Percentiles rank a stretch among this genome's conserved stretches.
These are phyloP conservation scores for Amblyjoppa fuscipennis DNA, from an alignment of 2,888 invertebrate species.

Conservation along the genomic window DNA sequence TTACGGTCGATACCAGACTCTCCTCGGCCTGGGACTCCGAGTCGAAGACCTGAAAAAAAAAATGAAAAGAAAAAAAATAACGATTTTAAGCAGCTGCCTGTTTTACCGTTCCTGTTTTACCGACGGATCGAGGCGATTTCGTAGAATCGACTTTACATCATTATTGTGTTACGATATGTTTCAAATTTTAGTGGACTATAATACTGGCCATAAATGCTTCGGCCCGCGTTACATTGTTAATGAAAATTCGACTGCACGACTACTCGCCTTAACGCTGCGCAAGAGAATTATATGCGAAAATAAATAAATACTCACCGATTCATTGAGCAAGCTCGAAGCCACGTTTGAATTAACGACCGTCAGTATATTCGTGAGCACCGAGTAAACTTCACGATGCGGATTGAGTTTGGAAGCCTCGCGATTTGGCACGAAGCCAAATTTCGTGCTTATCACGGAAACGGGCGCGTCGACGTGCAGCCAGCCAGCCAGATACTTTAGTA, in stretches of 20 bases:
- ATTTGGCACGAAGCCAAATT: constrained; percentile 82
- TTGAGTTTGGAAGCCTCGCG: constrained; percentile 79
- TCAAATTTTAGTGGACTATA: too few relatives aligned
- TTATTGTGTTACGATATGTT: too few relatives aligned
- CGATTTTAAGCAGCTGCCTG: neutral
- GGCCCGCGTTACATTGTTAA: too few relatives aligned
- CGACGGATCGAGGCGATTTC: too few relatives aligned
- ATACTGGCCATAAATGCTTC: too few relatives aligned
- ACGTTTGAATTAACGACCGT: constrained; percentile 74
- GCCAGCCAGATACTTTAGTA: constrained; percentile 80
- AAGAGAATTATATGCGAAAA: neutral
- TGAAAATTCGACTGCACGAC: too few relatives aligned
- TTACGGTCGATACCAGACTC: constrained; percentile 76
- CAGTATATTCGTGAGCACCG: constrained; percentile 76
- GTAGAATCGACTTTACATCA: too few relatives aligned
- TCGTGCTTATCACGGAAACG: constrained; percentile 77
- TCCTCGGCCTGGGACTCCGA: constrained; percentile 77
- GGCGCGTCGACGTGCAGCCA: constrained; percentile 82
- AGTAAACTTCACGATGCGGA: constrained; percentile 79
- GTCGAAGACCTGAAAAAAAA: constrained; percentile 73
- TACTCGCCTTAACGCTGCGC: too few relatives aligned
- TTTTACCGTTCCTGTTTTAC: too few relatives aligned
- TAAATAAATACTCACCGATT: constrained; percentile 69
- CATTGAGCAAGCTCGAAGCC: constrained; percentile 74
- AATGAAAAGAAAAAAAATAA: neutral